A percentile compares a stretch with the other conserved stretches of the same genome.
phyloP scores from a whole-genome alignment of 2,888 invertebrate genomes.

The Oscheius sp. region DNA sequence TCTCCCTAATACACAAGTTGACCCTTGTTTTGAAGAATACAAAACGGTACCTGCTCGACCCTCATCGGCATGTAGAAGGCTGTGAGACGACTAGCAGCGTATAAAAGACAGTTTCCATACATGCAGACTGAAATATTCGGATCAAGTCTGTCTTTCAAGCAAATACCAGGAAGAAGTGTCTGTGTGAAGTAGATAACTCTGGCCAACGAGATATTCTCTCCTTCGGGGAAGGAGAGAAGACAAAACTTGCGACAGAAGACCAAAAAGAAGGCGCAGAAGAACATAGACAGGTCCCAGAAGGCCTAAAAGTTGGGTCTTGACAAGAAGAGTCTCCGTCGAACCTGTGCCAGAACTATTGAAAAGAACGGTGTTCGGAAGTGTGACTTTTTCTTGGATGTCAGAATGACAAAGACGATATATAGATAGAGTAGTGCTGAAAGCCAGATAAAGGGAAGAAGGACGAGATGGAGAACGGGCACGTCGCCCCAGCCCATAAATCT shows the following conservation, averaged over 20 bases:
- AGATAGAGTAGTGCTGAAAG: slow-evolving; percentile 13
- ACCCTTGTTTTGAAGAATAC: not conserved
- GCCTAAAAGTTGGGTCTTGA: not conserved
- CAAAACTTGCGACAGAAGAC: slow-evolving; percentile 14
- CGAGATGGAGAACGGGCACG: slow-evolving; percentile 12
- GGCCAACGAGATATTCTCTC: slow-evolving; percentile 9
- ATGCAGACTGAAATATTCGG: not conserved
- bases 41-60: not conserved
- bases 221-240: slow-evolving; percentile 14
- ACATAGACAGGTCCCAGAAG: slow-evolving; percentile 25
- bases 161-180: not conserved
- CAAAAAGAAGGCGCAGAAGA: slow-evolving; percentile 19
- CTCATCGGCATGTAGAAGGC: slow-evolving; percentile 21
- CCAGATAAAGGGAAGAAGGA: slow-evolving; percentile 1
- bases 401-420: slow-evolving; percentile 11
- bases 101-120: slow-evolving; percentile 15
- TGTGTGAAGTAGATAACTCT: slow-evolving; percentile 24
- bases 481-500: slow-evolving; percentile 18
- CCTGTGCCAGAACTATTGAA: slow-evolving; percentile 11
- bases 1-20: not conserved
- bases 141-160: no score
- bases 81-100: slow-evolving; percentile 4
- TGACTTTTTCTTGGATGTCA: not conserved
- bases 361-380: slow-evolving; percentile 30
- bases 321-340: no score